Evolutionary conservation across 37 sponge, comb jelly and placozoan species (phyloP).

Genomic region (Cladorhizidae sp.): DNA sequence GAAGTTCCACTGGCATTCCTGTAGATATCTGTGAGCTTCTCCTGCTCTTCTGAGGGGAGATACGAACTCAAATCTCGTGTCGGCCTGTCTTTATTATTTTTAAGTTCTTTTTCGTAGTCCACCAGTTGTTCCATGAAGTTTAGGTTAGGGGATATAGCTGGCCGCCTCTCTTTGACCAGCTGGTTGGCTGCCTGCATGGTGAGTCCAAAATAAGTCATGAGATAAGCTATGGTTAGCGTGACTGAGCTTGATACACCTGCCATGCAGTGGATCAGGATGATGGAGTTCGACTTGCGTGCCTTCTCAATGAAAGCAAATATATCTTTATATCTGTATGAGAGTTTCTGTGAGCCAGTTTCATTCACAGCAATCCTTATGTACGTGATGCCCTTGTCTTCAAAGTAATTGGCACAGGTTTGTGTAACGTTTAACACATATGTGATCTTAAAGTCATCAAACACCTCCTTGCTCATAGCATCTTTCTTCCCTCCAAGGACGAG

Average conservation of each 20-base stretch:
- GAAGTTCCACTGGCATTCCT: too few species aligned
- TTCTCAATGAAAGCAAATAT: conserved; percentile 86
- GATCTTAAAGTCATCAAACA: conserved; percentile 50
- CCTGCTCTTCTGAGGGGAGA: conserved; percentile 25
- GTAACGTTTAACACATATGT: conserved; percentile 77
- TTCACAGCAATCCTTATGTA: conserved; percentile 78
- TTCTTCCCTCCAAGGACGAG: too few species aligned
- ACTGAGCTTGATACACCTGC: conserved; percentile 96
- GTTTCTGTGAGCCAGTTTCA: conserved; percentile 78
- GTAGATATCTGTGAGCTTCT: too few species aligned
- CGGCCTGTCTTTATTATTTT: neutral
- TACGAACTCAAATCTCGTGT: neutral
- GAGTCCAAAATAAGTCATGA: conserved; percentile 81
- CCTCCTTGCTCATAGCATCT: too few species aligned
- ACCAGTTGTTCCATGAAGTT: conserved; percentile 99
- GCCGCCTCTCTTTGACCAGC: conserved; percentile 79
- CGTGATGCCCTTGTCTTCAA: conserved; percentile 41
- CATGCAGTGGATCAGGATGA: conserved; percentile 89
- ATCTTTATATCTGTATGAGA: conserved; percentile 71
- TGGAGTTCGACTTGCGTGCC: conserved; percentile 49
- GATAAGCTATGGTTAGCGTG: conserved; percentile 91
- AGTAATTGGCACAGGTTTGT: conserved; percentile 57
- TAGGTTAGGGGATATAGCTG: conserved; percentile 92
- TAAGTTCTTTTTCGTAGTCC: conserved; percentile 75
- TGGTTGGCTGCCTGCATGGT: conserved; percentile 87